Base-by-base conservation (phyloP, 2,113 vertebrate genomes). In the Motacilla tschutschensis region DNA sequence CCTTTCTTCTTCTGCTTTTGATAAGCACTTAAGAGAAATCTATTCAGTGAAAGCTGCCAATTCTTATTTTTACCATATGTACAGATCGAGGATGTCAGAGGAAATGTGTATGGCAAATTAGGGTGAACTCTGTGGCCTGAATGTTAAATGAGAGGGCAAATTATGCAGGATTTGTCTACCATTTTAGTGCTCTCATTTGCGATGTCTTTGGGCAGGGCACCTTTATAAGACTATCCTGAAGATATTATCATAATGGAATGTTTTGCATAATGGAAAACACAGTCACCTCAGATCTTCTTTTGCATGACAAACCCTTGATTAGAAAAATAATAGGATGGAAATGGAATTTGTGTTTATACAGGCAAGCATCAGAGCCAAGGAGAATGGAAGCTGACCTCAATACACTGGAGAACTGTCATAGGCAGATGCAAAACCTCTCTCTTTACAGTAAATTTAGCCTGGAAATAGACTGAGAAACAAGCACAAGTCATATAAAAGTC, bases 241-340 rank as follows among this genome's bases (percentile, higher is more conserved):
- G 92, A 94, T 94, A 95, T 95, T 95, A 96, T 95, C 94, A 94
- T 94, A 95, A 94, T 92, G 87, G 93, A 88, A 89, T 95, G 91
- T 83, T 97, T 96, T 95, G 95, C 92, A 94, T 95, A 94, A 96
- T 94, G 83, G 89, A 84, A 96, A 94, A 89, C 70, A 69, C 63
- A 85, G 79, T 84, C 92, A 96, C 85, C 82, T 97, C 91, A 94
- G 93, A 96, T 96, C 94, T 96, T 60, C 91, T 96, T 96, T 95
- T 96, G 95, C 95, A 95, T 95, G 95, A 96, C 95, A 96, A 96
- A 95, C 95, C 77, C 94, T 96, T 97, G 95, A 97, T 97, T 96
- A 97, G 95, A 96, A 96, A 97, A 96, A 95, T 97, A 96, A 97
- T 96, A 92, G 90, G 92, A 95, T 96, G 93, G 95, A 97, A 97